Evolutionary conservation across 2,888 invertebrate species (phyloP).

Genomic region (Cremastinae sp.): DNA sequence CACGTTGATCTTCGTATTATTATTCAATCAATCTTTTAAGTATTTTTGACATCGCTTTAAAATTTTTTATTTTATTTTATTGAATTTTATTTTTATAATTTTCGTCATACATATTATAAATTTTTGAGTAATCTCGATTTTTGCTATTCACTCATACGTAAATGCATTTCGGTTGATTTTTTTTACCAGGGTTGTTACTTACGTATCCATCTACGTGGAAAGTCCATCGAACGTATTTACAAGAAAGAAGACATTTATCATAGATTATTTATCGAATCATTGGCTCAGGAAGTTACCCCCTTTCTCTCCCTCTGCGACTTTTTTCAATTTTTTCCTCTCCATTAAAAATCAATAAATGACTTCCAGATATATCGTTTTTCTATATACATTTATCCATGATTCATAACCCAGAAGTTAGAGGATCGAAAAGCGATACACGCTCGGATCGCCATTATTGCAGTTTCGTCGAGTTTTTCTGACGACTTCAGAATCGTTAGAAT

Average conservation of each 20-base stretch:
- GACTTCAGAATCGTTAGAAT: slow-evolving; percentile 26
- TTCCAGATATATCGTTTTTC: slow-evolving; percentile 31
- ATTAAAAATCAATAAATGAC: slow-evolving; percentile 51
- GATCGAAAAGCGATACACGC: slow-evolving; percentile 30
- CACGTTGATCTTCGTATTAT: no score
- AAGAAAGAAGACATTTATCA: slow-evolving; percentile 52
- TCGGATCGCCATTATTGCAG: background rate
- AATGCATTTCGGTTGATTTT: no score
- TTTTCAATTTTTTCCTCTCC: background rate
- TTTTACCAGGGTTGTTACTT: background rate
- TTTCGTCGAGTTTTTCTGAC: slow-evolving; percentile 19
- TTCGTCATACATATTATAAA: no score
- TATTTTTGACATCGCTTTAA: no score
- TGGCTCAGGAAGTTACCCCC: slow-evolving; percentile 29
- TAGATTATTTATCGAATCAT: slow-evolving; percentile 51
- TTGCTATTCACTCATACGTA: no score
- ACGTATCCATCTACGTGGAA: background rate
- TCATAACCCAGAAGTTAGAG: slow-evolving; percentile 4
- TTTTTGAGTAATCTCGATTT: no score
- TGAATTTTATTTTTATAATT: no score
- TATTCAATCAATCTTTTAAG: no score
- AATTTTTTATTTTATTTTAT: no score
- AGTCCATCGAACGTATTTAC: slow-evolving; percentile 4
- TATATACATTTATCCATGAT: background rate
- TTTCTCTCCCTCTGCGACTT: slow-evolving; percentile 12